These are phyloP conservation scores for Amphiprion percula DNA, from an alignment of 2,113 vertebrate species.

Conservation along the genomic window DNA sequence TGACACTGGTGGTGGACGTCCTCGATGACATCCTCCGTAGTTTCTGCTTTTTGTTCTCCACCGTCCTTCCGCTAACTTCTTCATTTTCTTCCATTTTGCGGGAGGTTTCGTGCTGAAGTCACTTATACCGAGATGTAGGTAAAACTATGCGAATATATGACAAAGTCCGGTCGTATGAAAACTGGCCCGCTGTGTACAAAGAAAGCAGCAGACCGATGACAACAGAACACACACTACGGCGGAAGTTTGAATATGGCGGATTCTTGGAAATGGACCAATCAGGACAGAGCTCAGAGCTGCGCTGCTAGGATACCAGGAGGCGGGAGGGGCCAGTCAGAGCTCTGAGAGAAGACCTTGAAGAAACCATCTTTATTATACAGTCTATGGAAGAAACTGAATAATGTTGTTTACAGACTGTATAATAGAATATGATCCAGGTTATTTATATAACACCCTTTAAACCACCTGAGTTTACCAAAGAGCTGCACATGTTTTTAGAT, in stretches of 20 bases:
- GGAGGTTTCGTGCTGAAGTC: background rate
- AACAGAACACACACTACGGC: conserved; percentile 65
- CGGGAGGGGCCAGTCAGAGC: conserved; percentile 53
- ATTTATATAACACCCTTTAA: too few relatives aligned
- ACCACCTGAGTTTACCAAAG: too few relatives aligned
- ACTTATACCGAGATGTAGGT: background rate
- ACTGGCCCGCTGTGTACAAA: conserved; percentile 45
- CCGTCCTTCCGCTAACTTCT: conserved; percentile 27
- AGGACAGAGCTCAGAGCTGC: conserved; percentile 12
- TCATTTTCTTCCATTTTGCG: conserved; percentile 74
- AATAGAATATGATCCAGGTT: too few relatives aligned
- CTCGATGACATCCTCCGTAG: conserved; percentile 71
- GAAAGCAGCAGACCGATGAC: conserved; percentile 55
- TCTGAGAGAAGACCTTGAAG: background rate
- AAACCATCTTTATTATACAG: too few relatives aligned
- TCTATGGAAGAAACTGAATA: too few relatives aligned
- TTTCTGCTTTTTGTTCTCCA: conserved; percentile 49
- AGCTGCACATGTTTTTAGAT: too few relatives aligned
- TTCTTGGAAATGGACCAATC: conserved; percentile 76
- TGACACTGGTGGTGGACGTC: conserved; percentile 59
- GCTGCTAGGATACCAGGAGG: conserved; percentile 22
- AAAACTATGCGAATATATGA: background rate
- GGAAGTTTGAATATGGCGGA: conserved; percentile 85
- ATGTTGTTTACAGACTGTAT: too few relatives aligned
- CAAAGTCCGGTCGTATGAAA: background rate